phyloP scores from a whole-genome alignment of 2,888 invertebrate genomes.

The Epicampocera succincta region DNA sequence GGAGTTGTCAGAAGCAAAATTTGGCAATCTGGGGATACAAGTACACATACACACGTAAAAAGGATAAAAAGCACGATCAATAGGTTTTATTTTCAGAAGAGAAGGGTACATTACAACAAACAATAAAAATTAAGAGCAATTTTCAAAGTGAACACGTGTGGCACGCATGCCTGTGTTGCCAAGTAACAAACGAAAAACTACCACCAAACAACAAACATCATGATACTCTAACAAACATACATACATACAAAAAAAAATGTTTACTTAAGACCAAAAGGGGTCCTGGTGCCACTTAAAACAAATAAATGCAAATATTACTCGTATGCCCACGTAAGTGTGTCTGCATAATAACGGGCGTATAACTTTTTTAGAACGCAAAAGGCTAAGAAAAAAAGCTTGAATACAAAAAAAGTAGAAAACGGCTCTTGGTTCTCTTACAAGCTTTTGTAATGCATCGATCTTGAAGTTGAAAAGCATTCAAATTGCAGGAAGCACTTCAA shows the following conservation, averaged over 20 bases:
- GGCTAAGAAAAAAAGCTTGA: conserved; percentile 42
- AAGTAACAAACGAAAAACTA: conserved; percentile 44
- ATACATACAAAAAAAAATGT: no score
- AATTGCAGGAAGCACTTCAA: conserved; percentile 61
- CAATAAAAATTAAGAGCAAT: conserved; percentile 26
- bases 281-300: background rate
- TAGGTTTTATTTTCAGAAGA: background rate
- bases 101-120: conserved; percentile 20
- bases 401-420: conserved; percentile 18
- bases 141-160: conserved; percentile 66
- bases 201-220: conserved; percentile 10
- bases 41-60: background rate
- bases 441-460: conserved; percentile 46
- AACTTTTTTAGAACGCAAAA: conserved; percentile 44
- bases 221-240: no score
- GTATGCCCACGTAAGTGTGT: background rate
- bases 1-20: conserved; percentile 37
- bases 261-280: no score
- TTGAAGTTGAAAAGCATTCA: conserved; percentile 24
- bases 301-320: no score
- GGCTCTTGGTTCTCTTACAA: conserved; percentile 30
- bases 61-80: conserved; percentile 23
- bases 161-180: conserved; percentile 65
- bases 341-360: conserved; percentile 51
- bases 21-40: background rate